phyloP scores from a whole-genome alignment of 2,888 invertebrate genomes.

The Leptogaster cylindrica region DNA sequence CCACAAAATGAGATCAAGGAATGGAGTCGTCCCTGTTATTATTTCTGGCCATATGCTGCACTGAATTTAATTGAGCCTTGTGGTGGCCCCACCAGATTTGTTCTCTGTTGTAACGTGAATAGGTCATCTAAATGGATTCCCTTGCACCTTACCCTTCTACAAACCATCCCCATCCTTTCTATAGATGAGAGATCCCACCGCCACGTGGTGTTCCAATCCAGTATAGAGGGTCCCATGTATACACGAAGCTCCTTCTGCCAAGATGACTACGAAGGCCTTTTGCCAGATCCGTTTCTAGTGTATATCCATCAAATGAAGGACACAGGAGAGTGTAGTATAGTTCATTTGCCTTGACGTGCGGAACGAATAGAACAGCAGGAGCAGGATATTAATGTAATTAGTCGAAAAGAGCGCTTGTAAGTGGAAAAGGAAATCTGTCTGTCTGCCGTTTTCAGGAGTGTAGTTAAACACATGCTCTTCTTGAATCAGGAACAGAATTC shows the following conservation, averaged over 20 bases:
- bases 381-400: conserved; percentile 47
- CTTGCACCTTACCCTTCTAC: conserved; percentile 17
- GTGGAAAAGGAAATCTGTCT: conserved; percentile 26
- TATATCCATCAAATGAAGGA: conserved; percentile 29
- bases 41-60: conserved; percentile 42
- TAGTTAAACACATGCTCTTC: conserved; percentile 10
- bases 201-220: neutral
- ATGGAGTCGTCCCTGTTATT: conserved; percentile 20
- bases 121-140: conserved; percentile 45
- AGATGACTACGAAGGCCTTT: conserved; percentile 19
- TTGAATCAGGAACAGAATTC: conserved; percentile 3
- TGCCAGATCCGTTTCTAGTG: conserved; percentile 24
- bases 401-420: conserved; percentile 38
- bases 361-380: conserved; percentile 34
- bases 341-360: conserved; percentile 30
- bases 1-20: conserved; percentile 27
- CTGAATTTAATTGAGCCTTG: conserved; percentile 43
- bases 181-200: neutral
- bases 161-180: neutral
- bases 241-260: conserved; percentile 4
- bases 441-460: conserved; percentile 23
- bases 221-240: conserved; percentile 4
- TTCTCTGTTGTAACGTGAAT: conserved; percentile 41
- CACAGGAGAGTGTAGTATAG: conserved; percentile 9
- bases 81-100: conserved; percentile 42